Evolutionary conservation across 2,113 vertebrate genomes (phyloP).

Genomic region (Pipa parva): DNA sequence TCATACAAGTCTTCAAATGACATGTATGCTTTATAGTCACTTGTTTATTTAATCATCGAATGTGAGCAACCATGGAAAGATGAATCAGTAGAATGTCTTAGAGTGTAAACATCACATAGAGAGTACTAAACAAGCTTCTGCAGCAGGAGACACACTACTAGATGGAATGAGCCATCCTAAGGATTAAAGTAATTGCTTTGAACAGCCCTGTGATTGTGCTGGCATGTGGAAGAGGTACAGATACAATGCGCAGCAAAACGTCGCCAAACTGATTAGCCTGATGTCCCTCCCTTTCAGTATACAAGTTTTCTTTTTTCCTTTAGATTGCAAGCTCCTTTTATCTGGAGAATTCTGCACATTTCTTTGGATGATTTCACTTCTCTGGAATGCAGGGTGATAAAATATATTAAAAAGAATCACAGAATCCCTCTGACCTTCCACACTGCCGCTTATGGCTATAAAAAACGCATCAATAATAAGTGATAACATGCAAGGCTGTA

Average conservation of each 20-base stretch:
- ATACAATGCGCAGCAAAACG: constrained; percentile 28
- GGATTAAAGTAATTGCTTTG: constrained; percentile 40
- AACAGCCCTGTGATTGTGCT: constrained; percentile 37
- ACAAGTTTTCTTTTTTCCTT: constrained; percentile 5
- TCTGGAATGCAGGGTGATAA: too few relatives aligned
- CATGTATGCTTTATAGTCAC: too few relatives aligned
- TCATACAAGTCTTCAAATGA: too few relatives aligned
- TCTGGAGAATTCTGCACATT: too few relatives aligned
- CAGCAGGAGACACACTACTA: constrained; percentile 26
- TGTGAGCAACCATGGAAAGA: neutral
- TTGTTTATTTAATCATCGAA: too few relatives aligned
- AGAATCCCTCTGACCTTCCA: too few relatives aligned
- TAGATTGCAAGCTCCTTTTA: neutral
- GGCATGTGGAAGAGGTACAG: constrained; percentile 39
- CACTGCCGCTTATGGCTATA: too few relatives aligned
- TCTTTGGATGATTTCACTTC: too few relatives aligned
- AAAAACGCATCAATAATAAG: too few relatives aligned
- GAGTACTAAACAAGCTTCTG: constrained; percentile 9
- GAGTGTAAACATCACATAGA: neutral
- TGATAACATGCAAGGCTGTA: too few relatives aligned
- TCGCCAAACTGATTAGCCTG: constrained; percentile 39
- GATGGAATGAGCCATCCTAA: constrained; percentile 34
- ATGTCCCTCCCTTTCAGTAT: constrained; percentile 12
- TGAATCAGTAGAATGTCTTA: neutral
- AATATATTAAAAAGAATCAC: too few relatives aligned